Base-by-base conservation (phyloP, 2,113 vertebrate genomes). In the Otolemur garnettii region DNA sequence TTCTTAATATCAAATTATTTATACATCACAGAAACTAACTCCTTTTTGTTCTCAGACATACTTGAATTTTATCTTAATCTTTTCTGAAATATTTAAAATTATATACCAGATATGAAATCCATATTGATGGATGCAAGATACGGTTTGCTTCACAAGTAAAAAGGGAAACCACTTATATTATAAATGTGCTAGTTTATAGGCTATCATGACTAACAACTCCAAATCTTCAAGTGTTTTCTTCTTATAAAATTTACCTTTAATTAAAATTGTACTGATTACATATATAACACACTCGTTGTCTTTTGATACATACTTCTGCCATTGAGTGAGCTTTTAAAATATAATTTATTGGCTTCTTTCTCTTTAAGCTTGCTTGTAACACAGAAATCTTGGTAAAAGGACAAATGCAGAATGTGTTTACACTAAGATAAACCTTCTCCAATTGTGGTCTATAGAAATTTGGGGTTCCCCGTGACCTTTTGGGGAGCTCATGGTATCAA, bases 1-100 rank as follows among this genome's bases (percentile, higher is more conserved):
- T 75, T 92, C 15, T 60, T 90, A 87, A 60, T 87, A 35, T 57
- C 24, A 95, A 95, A 87, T 71, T 93, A 93, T 92, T 90, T 94
- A 94, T 45, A 13, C 57, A 35, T 60, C 53, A 95, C 7, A 77
- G 33, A 90, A 59, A 87, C 22, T 22, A 71, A 90, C 87, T 94
- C 2, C 2, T 91, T 87, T 90, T 90, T 93, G 17, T 45, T 90
- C 38, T 13, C 77, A 95, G 59, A 87, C 90, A 92, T 95, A 91
- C 10, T 42, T 80, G 75, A 84, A 45, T 94, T 15, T 69, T 96
- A 4, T 90, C 7, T 1, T 24, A 90, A 5, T 80, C 13, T 90
- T 89, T 90, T 75, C 57, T 84, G 26, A 92, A 60, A 19, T 38
- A 77, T 55, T 93, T 71, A 83, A 85, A 96, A 77, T 75, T 28